phyloP scores from a whole-genome alignment of 2,888 invertebrate genomes.

The Cosmia pyralina region DNA sequence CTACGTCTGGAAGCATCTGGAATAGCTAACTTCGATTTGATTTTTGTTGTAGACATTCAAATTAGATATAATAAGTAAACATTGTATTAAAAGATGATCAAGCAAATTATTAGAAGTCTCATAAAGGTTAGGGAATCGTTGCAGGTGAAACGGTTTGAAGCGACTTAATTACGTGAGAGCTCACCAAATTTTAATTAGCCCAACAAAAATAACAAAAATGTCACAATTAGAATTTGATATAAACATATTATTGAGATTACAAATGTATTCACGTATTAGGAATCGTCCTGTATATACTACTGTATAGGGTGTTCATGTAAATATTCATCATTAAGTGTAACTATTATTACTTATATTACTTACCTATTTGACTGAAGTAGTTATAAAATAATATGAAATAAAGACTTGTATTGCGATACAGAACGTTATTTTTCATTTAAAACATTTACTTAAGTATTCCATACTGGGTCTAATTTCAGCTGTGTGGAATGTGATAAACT shows the following conservation, averaged over 20 bases:
- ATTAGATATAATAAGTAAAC: background rate
- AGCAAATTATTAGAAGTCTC: background rate
- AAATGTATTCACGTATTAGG: constrained; percentile 26
- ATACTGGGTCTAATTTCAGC: background rate
- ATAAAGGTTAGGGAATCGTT: background rate
- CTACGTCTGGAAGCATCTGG: background rate
- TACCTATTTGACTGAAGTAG: constrained; percentile 63
- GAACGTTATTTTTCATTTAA: constrained; percentile 5
- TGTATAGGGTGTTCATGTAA: constrained; percentile 50
- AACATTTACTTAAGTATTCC: background rate
- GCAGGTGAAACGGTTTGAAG: background rate
- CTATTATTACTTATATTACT: constrained; percentile 52
- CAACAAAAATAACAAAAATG: constrained; percentile 11
- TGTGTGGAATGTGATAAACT: background rate
- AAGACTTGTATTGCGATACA: constrained; percentile 58
- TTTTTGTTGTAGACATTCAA: background rate
- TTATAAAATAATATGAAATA: constrained; percentile 55
- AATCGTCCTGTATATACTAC: constrained; percentile 39
- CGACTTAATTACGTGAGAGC: background rate
- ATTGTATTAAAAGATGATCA: background rate
- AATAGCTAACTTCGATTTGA: background rate
- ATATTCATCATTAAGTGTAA: constrained; percentile 55
- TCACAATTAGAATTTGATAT: constrained; percentile 31
- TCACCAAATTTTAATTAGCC: background rate
- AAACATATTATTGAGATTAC: constrained; percentile 36